Evolutionary conservation across 2,113 vertebrate species (phyloP), one percentile per base, ranked within the genome.

Genomic region (Oryzias celebensis): DNA sequence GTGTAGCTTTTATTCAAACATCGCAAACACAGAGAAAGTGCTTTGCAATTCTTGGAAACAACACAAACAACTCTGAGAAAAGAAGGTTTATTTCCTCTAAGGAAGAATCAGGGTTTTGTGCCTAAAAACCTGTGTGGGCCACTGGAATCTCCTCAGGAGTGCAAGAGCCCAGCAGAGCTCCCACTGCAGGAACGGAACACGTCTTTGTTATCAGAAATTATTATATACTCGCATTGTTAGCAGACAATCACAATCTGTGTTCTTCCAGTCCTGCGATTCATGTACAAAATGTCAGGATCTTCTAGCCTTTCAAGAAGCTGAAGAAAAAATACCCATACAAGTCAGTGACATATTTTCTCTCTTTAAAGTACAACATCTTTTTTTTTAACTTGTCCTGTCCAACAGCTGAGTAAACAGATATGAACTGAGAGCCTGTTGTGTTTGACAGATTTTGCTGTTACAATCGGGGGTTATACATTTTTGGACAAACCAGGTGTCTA

Each of bases 71-170:
- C 36, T 12, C 22, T 23, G 58, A 64, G 81, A 76, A 82, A 82
- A 87, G 81, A 77, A 80, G 84, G 82, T 78, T 73, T 76, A 71
- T 67, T 70, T 85, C 73, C 68, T 85, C 79, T 83, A 65, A 67
- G 82, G 83, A 65, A 75, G 72, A 69, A 52, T 26, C 28, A 2
- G 64, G 85, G 85, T 84, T 84, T 81, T 60, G 73, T 61, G 79
- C 75, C 77, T 70, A 80, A 76, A 78, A 85, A 79, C 76, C 73
- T 71, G 85, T 55, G 87, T 88, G 82, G 85, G 87, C 83, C 72
- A 61, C 77, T 86, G 88, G 87, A 87, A 87, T 86, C 85, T 84
- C 65, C 79, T 87, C 87, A 90, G 44, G 73, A 82, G 59, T 58
- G 51, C 46, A 75, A 57, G 52, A 71, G 24, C 10, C 76, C 63